Conservation (phyloP, 2,797 vertebrate species). For the Rhabdophis nuchalis region DNA sequence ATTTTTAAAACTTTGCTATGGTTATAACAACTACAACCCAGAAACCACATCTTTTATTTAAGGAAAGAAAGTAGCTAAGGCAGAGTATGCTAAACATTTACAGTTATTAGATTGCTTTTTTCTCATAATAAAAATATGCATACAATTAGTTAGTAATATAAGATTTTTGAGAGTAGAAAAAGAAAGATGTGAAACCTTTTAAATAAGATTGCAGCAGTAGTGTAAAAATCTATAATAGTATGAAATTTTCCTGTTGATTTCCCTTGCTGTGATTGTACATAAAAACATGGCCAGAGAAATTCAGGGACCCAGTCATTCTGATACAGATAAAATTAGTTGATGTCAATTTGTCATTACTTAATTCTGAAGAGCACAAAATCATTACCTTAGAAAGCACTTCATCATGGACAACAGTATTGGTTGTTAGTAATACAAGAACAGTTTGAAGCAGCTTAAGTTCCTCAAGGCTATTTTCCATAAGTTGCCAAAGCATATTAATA, state of each 20-base stretch:
- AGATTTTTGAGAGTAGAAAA: background rate
- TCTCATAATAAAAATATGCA: background rate
- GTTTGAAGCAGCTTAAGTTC: slow-evolving; percentile 97
- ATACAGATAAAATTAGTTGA: background rate
- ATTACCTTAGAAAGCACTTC: slow-evolving; percentile 82
- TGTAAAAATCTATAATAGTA: background rate
- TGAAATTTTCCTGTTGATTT: background rate
- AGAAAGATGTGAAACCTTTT: background rate
- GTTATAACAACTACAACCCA: background rate
- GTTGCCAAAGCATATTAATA: slow-evolving; percentile 99
- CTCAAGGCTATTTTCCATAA: slow-evolving; percentile 98
- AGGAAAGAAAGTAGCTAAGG: background rate
- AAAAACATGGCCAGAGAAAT: background rate
- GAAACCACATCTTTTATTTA: background rate
- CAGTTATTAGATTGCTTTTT: background rate
- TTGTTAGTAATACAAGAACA: slow-evolving; percentile 94
- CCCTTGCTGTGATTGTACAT: background rate
- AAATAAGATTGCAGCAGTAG: background rate
- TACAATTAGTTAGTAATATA: background rate
- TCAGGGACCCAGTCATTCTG: background rate
- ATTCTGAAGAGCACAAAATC: background rate
- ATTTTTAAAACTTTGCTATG: background rate
- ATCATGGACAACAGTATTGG: slow-evolving; percentile 95
- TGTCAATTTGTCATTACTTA: background rate
- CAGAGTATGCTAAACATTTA: background rate